A percentile compares a stretch with the other conserved stretches of the same genome.
phyloP scores from a whole-genome alignment of 2,888 invertebrate species.

The Phyto melanocephala region DNA sequence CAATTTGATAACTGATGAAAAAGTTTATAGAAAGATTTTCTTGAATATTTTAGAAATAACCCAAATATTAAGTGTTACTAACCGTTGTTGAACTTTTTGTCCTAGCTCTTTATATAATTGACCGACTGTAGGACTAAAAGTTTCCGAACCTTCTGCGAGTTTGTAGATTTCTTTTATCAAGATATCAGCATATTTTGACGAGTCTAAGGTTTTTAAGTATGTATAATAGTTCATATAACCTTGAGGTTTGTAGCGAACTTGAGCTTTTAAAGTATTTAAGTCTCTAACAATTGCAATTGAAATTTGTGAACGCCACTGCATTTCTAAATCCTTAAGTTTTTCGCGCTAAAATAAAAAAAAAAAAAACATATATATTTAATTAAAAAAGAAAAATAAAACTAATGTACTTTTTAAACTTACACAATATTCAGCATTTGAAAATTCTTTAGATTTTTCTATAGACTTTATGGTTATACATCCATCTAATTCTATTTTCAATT shows the following conservation, averaged over 20 bases:
- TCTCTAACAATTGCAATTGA: constrained; percentile 85
- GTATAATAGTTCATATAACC: constrained; percentile 84
- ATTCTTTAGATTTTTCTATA: constrained; percentile 79
- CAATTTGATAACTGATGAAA: constrained; percentile 82
- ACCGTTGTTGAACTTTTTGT: constrained; percentile 82
- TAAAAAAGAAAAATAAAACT: not conserved
- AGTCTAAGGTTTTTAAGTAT: constrained; percentile 84
- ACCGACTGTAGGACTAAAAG: constrained; percentile 86
- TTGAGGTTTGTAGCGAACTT: constrained; percentile 80
- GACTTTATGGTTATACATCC: constrained; percentile 85
- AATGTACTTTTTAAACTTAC: constrained; percentile 78
- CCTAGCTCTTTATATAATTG: constrained; percentile 85
- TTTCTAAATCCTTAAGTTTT: constrained; percentile 82
- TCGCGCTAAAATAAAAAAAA: constrained; percentile 80
- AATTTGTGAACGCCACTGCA: constrained; percentile 84
- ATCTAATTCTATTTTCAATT: constrained; percentile 84
- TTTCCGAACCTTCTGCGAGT: constrained; percentile 88
- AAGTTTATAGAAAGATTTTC: no score
- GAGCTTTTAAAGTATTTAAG: constrained; percentile 83
- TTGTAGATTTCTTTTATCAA: constrained; percentile 85
- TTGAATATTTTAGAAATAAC: no score
- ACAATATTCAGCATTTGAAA: constrained; percentile 77
- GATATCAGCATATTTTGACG: constrained; percentile 82
- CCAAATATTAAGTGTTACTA: not conserved
- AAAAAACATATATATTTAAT: not conserved